Conservation (phyloP, 2,888 invertebrate genomes). For the Corbicula japonica region DNA sequence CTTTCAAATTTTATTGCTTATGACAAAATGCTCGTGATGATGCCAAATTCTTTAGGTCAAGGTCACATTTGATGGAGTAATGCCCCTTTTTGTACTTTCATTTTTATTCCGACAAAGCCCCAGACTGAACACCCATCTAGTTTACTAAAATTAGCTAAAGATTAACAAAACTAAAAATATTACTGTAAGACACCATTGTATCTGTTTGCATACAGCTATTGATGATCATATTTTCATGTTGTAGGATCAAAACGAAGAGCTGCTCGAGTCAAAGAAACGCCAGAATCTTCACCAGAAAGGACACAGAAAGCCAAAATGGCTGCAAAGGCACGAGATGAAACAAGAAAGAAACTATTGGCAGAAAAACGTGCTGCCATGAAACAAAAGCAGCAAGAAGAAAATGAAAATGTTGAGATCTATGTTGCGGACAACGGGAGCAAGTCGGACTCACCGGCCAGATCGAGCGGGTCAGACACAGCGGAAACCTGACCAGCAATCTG, state of each 20-base stretch:
- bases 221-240: conserved; percentile 16
- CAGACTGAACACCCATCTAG: too few relatives aligned
- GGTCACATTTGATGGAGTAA: too few relatives aligned
- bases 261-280: conserved; percentile 77
- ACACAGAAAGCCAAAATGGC: conserved; percentile 81
- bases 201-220: too few relatives aligned
- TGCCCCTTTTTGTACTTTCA: too few relatives aligned
- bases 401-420: conserved; percentile 57
- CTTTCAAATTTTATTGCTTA: too few relatives aligned
- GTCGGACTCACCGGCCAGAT: conserved; percentile 53
- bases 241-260: conserved; percentile 77
- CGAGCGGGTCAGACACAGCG: conserved; percentile 30
- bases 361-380: conserved; percentile 89
- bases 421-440: conserved; percentile 55
- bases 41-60: too few relatives aligned
- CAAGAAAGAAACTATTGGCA: conserved; percentile 93
- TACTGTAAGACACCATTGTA: too few relatives aligned
- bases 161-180: too few relatives aligned
- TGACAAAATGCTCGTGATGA: too few relatives aligned
- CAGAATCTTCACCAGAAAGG: conserved; percentile 81
- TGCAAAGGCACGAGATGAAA: conserved; percentile 88
- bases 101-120: too few relatives aligned
- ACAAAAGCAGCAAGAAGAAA: conserved; percentile 64
- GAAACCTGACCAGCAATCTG: conserved; percentile 12
- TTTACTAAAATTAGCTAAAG: too few relatives aligned